Evolutionary conservation across 2,888 invertebrate species (phyloP).

Genomic region (Melangyna quadrimaculata): DNA sequence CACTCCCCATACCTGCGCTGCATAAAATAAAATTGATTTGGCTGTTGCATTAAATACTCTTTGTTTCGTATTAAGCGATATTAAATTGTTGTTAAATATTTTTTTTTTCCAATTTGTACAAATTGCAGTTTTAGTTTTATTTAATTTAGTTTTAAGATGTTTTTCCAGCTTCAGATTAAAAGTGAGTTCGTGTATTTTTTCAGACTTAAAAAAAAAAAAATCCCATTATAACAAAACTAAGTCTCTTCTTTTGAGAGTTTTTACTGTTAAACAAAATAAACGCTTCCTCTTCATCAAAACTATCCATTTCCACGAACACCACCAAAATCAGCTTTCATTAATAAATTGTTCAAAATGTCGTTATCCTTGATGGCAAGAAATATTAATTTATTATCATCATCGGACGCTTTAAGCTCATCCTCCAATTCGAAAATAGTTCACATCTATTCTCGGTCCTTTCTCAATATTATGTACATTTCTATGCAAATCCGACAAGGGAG

Average conservation of each 20-base stretch:
- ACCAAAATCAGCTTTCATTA: conserved; percentile 47
- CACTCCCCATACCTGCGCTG: no score
- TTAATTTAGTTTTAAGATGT: no score
- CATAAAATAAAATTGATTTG: no score
- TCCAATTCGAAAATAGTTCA: conserved; percentile 35
- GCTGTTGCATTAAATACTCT: no score
- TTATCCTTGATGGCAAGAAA: conserved; percentile 34
- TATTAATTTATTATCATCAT: conserved; percentile 53
- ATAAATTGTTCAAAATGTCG: conserved; percentile 15
- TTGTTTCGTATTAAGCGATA: no score
- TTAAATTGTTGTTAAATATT: no score
- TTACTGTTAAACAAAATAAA: not conserved
- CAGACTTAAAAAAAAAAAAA: no score
- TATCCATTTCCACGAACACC: conserved; percentile 20
- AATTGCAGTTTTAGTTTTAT: no score
- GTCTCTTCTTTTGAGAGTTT: not conserved
- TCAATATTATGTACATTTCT: conserved; percentile 23
- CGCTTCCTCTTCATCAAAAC: not conserved
- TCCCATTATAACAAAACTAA: not conserved
- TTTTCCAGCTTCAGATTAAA: no score
- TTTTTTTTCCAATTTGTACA: no score
- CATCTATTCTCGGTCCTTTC: conserved; percentile 3
- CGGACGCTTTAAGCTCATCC: conserved; percentile 45
- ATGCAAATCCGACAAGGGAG: conserved; percentile 49
- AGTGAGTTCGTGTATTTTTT: no score